Evolutionary conservation across 2,888 invertebrate species (phyloP).

Genomic region (Tachina fera): DNA sequence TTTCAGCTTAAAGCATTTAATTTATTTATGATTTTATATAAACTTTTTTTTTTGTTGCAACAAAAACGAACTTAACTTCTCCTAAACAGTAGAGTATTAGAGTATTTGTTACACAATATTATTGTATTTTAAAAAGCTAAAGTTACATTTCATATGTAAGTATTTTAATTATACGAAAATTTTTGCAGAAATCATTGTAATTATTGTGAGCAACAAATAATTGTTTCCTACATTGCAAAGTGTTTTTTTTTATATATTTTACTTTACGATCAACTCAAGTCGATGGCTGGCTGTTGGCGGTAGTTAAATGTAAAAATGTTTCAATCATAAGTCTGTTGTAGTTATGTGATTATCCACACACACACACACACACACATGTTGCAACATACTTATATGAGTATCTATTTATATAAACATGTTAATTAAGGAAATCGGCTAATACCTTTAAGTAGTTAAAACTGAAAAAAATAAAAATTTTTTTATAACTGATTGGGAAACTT

Average conservation of each 20-base stretch:
- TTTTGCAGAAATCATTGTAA: neutral
- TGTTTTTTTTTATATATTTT: neutral
- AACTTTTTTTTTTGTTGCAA: neutral
- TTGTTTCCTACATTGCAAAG: constrained; percentile 14
- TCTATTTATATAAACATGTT: neutral
- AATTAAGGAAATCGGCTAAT: neutral
- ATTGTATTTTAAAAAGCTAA: neutral
- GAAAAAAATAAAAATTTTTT: neutral
- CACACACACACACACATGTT: neutral
- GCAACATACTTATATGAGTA: neutral
- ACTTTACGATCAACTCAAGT: constrained; percentile 23
- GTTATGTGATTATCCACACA: neutral
- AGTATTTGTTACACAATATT: constrained; percentile 7
- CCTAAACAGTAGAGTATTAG: neutral
- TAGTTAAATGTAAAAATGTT: neutral
- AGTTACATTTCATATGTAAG: neutral
- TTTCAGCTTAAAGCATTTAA: constrained; percentile 45
- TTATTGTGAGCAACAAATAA: constrained; percentile 6
- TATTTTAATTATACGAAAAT: constrained; percentile 37
- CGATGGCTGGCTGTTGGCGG: constrained; percentile 6
- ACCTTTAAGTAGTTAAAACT: neutral
- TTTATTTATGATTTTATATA: constrained; percentile 51
- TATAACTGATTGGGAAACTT: neutral
- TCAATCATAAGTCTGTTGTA: neutral
- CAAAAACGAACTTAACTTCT: neutral